phyloP scores from a whole-genome alignment of 2,888 invertebrate species.

The Thelaira solivaga region DNA sequence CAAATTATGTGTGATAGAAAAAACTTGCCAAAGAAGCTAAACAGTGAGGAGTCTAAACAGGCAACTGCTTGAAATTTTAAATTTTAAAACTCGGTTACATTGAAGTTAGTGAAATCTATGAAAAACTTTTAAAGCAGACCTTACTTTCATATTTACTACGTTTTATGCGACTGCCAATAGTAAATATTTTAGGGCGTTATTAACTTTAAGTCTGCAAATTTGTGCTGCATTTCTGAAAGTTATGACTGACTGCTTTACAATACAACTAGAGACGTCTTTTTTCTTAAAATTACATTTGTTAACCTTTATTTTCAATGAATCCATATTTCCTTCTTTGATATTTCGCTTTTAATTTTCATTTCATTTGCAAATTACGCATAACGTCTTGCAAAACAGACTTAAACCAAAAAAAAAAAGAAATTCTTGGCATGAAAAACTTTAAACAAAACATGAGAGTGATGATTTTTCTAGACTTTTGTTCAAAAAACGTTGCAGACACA shows the following conservation, averaged over 20 bases:
- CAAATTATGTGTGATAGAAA: too few relatives aligned
- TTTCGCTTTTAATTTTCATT: not conserved
- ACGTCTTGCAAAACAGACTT: slow-evolving; percentile 9
- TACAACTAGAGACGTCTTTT: slow-evolving; percentile 36
- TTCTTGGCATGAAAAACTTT: slow-evolving; percentile 47
- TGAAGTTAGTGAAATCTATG: too few relatives aligned
- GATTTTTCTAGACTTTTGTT: slow-evolving; percentile 42
- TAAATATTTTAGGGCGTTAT: not conserved
- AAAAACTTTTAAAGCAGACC: too few relatives aligned
- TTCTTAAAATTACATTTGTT: slow-evolving; percentile 49
- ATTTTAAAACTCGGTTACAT: too few relatives aligned
- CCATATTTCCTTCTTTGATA: not conserved
- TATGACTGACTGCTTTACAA: slow-evolving; percentile 31
- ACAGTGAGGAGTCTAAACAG: too few relatives aligned
- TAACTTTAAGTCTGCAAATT: slow-evolving; percentile 1
- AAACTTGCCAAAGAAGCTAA: too few relatives aligned
- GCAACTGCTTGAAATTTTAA: too few relatives aligned
- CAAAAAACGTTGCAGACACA: slow-evolving; percentile 14
- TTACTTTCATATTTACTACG: too few relatives aligned
- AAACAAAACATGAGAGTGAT: slow-evolving; percentile 44
- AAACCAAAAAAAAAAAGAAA: slow-evolving; percentile 24
- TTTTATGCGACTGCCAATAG: too few relatives aligned
- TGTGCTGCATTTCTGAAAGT: slow-evolving; percentile 34
- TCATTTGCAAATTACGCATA: slow-evolving; percentile 49
- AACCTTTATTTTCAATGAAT: too few relatives aligned